Percentiles rank a stretch among this genome's conserved stretches.
phyloP scores from a whole-genome alignment of 2,888 invertebrate species.

The Cosmorhoe ocellata region DNA sequence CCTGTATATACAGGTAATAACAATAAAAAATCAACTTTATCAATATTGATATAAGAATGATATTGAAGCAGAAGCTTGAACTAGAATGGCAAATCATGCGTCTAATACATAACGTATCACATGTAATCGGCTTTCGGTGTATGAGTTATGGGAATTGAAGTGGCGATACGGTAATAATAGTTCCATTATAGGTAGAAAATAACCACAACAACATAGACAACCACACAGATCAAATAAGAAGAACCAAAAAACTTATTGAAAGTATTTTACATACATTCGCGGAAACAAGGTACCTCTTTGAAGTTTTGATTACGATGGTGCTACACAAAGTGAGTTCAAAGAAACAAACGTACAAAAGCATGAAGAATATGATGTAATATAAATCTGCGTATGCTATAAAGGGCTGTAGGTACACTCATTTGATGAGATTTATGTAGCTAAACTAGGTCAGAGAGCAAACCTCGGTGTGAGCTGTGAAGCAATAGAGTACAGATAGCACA shows the following conservation, averaged over 20 bases:
- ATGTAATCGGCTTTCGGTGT: background rate
- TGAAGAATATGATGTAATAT: slow-evolving; percentile 5
- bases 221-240: no score
- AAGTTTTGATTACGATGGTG: background rate
- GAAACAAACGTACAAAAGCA: slow-evolving; percentile 4
- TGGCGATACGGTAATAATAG: background rate
- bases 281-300: background rate
- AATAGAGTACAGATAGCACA: slow-evolving; percentile 36
- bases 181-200: no score
- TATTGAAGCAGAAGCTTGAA: no score
- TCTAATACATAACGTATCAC: no score
- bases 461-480: slow-evolving; percentile 21
- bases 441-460: slow-evolving; percentile 29
- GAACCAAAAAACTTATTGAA: no score
- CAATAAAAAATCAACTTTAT: background rate
- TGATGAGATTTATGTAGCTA: slow-evolving; percentile 15
- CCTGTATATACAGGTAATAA: background rate
- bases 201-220: no score
- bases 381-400: slow-evolving; percentile 26
- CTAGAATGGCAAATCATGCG: no score
- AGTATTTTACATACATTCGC: background rate
- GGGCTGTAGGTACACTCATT: slow-evolving; percentile 10
- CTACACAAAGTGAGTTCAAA: background rate
- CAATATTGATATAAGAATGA: background rate
- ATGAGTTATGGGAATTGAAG: slow-evolving; percentile 1